These are phyloP conservation scores for Cuniculus paca DNA, from an alignment of 2,797 vertebrate species.

Conservation along the genomic window DNA sequence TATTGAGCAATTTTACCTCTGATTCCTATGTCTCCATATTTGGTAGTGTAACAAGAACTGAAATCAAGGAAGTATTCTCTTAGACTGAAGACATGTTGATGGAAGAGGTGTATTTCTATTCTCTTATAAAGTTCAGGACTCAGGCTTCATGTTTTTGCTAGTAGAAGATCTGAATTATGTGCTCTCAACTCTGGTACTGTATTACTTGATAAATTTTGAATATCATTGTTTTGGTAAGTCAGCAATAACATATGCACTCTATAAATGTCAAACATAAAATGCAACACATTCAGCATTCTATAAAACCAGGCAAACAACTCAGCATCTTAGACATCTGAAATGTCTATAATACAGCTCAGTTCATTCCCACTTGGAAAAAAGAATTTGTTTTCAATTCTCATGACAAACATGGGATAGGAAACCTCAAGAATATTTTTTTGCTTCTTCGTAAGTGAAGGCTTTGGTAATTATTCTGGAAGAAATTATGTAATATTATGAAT, in stretches of 20 bases:
- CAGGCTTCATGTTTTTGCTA: constrained; percentile 21
- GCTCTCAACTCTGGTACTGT: constrained; percentile 50
- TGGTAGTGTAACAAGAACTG: background rate
- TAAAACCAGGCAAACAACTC: constrained; percentile 64
- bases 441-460: constrained; percentile 28
- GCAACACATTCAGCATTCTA: constrained; percentile 69
- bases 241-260: constrained; percentile 65
- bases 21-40: background rate
- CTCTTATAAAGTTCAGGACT: constrained; percentile 58
- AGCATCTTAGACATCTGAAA: constrained; percentile 35
- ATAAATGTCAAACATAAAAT: constrained; percentile 74
- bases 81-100: constrained; percentile 7
- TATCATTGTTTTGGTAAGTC: constrained; percentile 63
- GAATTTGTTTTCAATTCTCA: background rate
- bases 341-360: background rate
- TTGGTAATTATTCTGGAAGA: constrained; percentile 58
- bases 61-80: constrained; percentile 25
- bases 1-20: background rate
- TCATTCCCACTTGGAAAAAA: constrained; percentile 62
- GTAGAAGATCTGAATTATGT: constrained; percentile 52
- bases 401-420: background rate
- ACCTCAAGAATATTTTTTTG: constrained; percentile 51
- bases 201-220: constrained; percentile 58
- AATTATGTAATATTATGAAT: constrained; percentile 46
- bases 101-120: constrained; percentile 8